Evolutionary conservation across 2,888 invertebrate species (phyloP), one percentile per base, ranked within the genome.

Genomic region (Troilus luridus): DNA sequence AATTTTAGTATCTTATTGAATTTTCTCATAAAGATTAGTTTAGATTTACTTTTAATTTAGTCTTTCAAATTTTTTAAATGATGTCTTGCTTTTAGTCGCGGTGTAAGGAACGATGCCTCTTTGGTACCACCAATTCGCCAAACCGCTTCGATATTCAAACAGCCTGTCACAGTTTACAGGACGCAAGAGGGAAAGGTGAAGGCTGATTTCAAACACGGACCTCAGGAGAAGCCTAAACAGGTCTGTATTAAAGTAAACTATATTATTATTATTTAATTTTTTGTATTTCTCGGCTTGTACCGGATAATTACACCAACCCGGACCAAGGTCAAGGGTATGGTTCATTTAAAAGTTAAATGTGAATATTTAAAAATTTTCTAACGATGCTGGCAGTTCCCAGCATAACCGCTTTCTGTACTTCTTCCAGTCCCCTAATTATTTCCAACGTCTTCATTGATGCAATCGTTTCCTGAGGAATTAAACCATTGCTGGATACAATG

Each of bases 141-240:
- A 95, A 99, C 99, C 0, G 98, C 99, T 0, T 99, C 99, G 6
- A 99, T 99, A 93, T 99, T 99, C 94, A 99, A 99, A 94, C 99
- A 99, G 94, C 99, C 99, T 0, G 99, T 99, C 0, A 99, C 99
- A 0, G 97, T 99, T 10, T 96, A 98, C 93, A 97, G 98, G 94
- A 98, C 97, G 59, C 98, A 97, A 94, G 98, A 98, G 94, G 97
- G 98, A 93, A 97, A 97, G 95, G 97, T 98, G 21, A 98, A 98
- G 94, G 94, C 95, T 92, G 98, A 99, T 93, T 95, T 98, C 93
- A 99, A 99, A 94, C 98, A 98, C 94, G 98, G 98, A 59, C 96
- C 96, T 91, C 98, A 98, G 94, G 98, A 98, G 93, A 98, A 98
- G 94, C 98, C 98, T 8, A 98, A 98, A 93, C 98, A 98, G 94